A percentile compares a stretch with the other conserved stretches of the same genome.
Conservation (phyloP, 2,888 invertebrate genomes). For the Phaedon cochleariae region DNA sequence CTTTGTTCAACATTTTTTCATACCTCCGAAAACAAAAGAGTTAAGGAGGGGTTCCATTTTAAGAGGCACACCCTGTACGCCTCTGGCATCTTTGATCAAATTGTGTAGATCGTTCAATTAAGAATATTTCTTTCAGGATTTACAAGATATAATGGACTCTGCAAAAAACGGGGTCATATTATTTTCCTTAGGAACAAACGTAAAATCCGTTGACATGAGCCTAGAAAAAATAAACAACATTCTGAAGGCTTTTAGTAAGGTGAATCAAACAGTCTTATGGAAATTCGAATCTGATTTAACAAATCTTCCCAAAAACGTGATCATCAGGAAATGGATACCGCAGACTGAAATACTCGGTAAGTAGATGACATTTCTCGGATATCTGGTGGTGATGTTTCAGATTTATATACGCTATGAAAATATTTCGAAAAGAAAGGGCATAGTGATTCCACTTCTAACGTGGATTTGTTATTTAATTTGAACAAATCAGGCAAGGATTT, state of each 20-base stretch:
- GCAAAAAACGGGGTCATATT: constrained; percentile 57
- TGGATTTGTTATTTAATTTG: too few species aligned
- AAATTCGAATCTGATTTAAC: constrained; percentile 56
- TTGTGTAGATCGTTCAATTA: neutral
- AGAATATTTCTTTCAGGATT: constrained; percentile 43
- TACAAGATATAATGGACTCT: constrained; percentile 53
- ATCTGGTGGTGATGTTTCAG: too few species aligned
- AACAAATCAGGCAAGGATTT: too few species aligned
- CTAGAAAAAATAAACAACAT: constrained; percentile 47
- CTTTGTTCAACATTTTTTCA: too few species aligned
- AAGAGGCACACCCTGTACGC: too few species aligned
- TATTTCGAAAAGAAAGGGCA: too few species aligned
- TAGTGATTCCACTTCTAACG: too few species aligned
- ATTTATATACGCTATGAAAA: too few species aligned
- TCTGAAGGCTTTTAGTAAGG: constrained; percentile 53
- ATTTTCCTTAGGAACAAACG: constrained; percentile 58
- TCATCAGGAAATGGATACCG: constrained; percentile 58
- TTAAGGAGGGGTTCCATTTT: too few species aligned
- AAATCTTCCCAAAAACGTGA: constrained; percentile 56
- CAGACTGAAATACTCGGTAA: constrained; percentile 59
- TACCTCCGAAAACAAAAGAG: too few species aligned
- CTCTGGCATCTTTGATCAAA: too few species aligned
- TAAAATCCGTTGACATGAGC: constrained; percentile 50
- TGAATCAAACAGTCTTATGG: constrained; percentile 59
- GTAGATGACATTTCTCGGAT: neutral